phyloP scores from a whole-genome alignment of 1,140 invertebrate species.

The Bombyx mori region DNA sequence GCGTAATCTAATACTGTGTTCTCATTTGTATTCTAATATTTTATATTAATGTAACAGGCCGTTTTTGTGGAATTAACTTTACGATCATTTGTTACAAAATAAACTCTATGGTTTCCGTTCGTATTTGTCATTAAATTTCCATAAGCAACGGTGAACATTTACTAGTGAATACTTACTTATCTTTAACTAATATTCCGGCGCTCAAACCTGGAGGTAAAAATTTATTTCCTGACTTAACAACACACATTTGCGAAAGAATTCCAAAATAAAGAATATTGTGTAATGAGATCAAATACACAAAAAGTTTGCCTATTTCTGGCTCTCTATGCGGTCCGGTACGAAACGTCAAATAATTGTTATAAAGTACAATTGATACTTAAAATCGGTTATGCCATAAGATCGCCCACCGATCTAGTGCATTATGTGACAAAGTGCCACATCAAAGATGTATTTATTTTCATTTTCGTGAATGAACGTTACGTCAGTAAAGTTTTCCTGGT shows the following conservation, averaged over 20 bases:
- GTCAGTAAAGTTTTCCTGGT: constrained; percentile 4
- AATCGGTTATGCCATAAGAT: too few species aligned
- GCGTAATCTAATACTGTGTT: background rate
- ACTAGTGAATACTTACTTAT: background rate
- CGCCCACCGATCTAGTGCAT: background rate
- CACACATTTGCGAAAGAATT: background rate
- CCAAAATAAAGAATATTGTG: background rate
- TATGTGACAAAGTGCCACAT: background rate
- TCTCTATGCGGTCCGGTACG: background rate
- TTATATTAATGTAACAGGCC: background rate
- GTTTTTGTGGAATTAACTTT: background rate
- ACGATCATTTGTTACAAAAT: background rate
- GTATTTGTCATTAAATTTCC: background rate
- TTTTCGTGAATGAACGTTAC: background rate
- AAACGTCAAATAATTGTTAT: background rate
- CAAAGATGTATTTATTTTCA: too few species aligned
- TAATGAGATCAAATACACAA: background rate
- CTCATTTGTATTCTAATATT: background rate
- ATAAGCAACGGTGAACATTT: background rate
- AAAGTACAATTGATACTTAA: background rate
- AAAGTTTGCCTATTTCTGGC: background rate
- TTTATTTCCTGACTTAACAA: background rate
- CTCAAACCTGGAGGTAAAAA: background rate
- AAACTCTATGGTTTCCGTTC: background rate
- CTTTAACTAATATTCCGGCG: background rate